phyloP scores from a whole-genome alignment of 2,888 invertebrate species.

The Electrophaes corylata region DNA sequence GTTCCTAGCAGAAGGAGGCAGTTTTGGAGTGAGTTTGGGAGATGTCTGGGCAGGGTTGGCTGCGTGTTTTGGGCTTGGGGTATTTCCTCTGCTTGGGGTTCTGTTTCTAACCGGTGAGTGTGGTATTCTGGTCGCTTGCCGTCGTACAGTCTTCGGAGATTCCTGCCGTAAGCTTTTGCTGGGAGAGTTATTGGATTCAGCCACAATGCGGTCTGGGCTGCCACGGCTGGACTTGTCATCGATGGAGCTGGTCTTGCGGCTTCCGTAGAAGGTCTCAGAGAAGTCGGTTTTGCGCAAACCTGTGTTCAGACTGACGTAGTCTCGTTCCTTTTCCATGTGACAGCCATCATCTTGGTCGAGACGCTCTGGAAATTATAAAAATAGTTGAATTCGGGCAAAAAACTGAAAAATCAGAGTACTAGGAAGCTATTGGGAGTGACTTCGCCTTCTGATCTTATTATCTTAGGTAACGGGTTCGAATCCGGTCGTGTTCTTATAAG shows the following conservation, averaged over 20 bases:
- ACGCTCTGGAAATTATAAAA: conserved; percentile 81
- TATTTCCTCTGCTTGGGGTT: conserved; percentile 68
- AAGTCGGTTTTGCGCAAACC: conserved; percentile 89
- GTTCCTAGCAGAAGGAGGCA: conserved; percentile 83
- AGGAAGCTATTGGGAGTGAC: not conserved
- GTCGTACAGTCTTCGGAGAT: conserved; percentile 71
- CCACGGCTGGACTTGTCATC: conserved; percentile 71
- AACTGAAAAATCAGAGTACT: not conserved
- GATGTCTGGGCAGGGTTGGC: conserved; percentile 69
- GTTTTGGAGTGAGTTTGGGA: conserved; percentile 67
- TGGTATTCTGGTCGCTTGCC: conserved; percentile 76
- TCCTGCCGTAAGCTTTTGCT: conserved; percentile 71
- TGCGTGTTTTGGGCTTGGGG: conserved; percentile 76
- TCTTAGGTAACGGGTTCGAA: not conserved
- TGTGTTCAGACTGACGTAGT: conserved; percentile 87
- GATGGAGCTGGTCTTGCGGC: conserved; percentile 73
- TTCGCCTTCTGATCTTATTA: not conserved
- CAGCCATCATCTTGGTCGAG: conserved; percentile 83
- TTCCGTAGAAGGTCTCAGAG: conserved; percentile 85
- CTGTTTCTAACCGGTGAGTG: conserved; percentile 73
- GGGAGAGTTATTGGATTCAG: conserved; percentile 72
- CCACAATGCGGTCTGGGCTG: conserved; percentile 74
- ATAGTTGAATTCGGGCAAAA: not conserved
- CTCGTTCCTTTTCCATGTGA: conserved; percentile 72
- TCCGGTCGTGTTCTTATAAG: too few species aligned